phyloP scores from a whole-genome alignment of 2,888 invertebrate species.

The Smittia sp. region DNA sequence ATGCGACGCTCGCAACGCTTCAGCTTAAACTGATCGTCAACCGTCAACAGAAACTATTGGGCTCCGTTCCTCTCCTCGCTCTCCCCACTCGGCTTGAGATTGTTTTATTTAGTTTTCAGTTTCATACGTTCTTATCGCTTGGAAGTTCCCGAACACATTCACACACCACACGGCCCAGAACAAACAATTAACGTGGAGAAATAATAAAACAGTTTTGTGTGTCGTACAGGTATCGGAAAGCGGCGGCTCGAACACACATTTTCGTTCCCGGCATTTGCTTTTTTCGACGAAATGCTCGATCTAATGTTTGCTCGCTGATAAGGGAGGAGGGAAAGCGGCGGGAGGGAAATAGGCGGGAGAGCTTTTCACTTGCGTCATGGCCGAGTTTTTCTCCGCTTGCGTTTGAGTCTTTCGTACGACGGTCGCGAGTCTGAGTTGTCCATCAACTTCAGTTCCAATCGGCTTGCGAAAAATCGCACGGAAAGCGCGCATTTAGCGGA shows the following conservation, averaged over 20 bases:
- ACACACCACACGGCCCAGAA: constrained; percentile 25
- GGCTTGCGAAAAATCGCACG: background rate
- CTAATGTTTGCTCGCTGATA: constrained; percentile 35
- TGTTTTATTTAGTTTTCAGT: constrained; percentile 29
- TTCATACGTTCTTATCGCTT: constrained; percentile 34
- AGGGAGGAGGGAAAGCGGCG: background rate
- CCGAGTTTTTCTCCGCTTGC: background rate
- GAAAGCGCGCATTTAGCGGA: background rate
- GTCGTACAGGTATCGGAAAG: constrained; percentile 25
- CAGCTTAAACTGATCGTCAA: constrained; percentile 29
- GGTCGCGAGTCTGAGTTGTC: constrained; percentile 1
- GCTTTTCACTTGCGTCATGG: background rate
- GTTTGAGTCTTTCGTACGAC: constrained; percentile 39
- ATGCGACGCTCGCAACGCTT: constrained; percentile 21
- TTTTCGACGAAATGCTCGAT: background rate
- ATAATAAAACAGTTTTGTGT: constrained; percentile 29
- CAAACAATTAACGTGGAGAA: constrained; percentile 30
- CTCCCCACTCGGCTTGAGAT: background rate
- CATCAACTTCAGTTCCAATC: background rate
- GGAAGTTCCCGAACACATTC: constrained; percentile 18
- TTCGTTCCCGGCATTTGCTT: background rate
- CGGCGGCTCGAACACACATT: background rate
- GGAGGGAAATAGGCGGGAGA: constrained; percentile 4
- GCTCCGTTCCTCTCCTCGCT: background rate
- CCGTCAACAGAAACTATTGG: constrained; percentile 6